Conservation (phyloP, 2,113 vertebrate species). For the Sturnira hondurensis region DNA sequence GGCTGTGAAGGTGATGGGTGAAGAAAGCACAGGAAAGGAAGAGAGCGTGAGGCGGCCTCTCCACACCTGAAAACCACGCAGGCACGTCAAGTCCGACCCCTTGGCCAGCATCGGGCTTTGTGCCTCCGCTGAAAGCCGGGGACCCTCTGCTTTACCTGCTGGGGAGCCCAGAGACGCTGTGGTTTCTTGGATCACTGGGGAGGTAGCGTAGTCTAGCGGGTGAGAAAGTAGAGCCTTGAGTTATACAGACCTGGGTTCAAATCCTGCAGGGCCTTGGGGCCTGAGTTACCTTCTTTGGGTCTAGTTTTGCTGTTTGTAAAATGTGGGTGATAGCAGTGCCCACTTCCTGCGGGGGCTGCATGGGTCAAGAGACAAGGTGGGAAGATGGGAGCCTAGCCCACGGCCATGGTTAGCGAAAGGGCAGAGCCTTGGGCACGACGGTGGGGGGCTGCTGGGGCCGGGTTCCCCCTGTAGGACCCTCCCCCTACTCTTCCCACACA, state of each 20-base stretch:
- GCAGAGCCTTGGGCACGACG: background rate
- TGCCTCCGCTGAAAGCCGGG: accelerated
- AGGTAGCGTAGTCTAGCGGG: background rate
- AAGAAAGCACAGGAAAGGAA: background rate
- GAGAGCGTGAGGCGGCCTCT: background rate
- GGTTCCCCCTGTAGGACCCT: background rate
- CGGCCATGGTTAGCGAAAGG: too few species aligned
- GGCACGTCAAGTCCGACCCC: too few species aligned
- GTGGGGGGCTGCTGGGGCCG: background rate
- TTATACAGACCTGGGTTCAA: background rate
- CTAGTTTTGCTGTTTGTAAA: background rate
- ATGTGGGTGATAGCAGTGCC: background rate
- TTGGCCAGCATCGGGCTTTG: background rate
- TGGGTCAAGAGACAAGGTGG: background rate
- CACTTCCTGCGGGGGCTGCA: background rate
- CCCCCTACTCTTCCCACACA: background rate
- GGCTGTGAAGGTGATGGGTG: background rate
- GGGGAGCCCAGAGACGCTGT: background rate
- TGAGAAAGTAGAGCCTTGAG: background rate
- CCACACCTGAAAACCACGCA: background rate
- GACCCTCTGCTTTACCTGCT: background rate
- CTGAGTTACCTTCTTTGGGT: background rate
- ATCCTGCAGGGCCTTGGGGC: background rate
- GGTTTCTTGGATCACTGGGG: background rate
- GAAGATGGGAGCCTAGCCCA: accelerated